These are phyloP conservation scores for Girardinichthys multiradiatus DNA, from an alignment of 2,113 vertebrate genomes.

Conservation along the genomic window DNA sequence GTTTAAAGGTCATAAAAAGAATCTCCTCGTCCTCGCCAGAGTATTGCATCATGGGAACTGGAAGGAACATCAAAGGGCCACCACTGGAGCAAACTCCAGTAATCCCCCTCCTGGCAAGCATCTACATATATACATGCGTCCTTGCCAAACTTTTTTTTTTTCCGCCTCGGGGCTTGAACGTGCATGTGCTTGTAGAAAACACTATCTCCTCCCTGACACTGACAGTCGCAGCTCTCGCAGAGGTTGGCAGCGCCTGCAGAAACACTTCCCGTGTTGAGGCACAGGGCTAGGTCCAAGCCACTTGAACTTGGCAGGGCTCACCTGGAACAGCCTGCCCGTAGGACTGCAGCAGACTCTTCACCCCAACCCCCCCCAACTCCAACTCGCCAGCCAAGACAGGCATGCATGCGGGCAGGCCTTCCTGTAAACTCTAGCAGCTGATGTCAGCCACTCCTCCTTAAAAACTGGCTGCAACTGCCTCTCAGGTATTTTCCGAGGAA, in stretches of 20 bases:
- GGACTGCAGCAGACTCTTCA: conserved; percentile 63
- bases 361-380: neutral
- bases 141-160: conserved; percentile 31
- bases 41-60: conserved; percentile 70
- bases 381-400: conserved; percentile 50
- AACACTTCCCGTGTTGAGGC: conserved; percentile 74
- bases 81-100: conserved; percentile 51
- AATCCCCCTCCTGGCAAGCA: conserved; percentile 67
- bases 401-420: conserved; percentile 51
- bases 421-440: conserved; percentile 59
- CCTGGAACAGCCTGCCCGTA: conserved; percentile 75
- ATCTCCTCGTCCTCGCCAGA: conserved; percentile 50
- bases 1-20: conserved; percentile 54
- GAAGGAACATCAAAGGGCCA: conserved; percentile 67
- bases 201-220: conserved; percentile 50
- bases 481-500: conserved; percentile 45
- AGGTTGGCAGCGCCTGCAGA: conserved; percentile 70
- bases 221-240: conserved; percentile 49
- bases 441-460: conserved; percentile 51
- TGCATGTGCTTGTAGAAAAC: conserved; percentile 37
- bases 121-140: conserved; percentile 57
- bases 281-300: conserved; percentile 75
- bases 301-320: conserved; percentile 79
- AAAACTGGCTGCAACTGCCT: conserved; percentile 30
- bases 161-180: conserved; percentile 37